phyloP scores from a whole-genome alignment of 2,797 vertebrate species.

The Leptodactylus fallax region DNA sequence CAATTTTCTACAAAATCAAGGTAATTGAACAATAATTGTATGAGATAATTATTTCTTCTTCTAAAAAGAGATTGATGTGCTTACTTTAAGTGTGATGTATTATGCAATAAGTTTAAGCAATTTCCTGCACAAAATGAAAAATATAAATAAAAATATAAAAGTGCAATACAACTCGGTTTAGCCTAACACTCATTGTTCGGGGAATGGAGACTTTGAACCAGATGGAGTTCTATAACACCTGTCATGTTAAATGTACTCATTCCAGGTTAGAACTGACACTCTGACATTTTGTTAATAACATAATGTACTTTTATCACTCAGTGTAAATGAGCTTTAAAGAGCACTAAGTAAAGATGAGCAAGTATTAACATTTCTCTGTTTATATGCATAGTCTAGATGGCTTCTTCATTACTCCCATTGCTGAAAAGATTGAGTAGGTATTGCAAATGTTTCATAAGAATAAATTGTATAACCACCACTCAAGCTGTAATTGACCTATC shows the following conservation, averaged over 20 bases:
- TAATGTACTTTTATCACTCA: conserved; percentile 64
- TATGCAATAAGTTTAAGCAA: conserved; percentile 34
- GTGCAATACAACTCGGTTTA: background rate
- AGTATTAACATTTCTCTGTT: conserved; percentile 62
- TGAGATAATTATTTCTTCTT: conserved; percentile 37
- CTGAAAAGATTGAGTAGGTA: conserved; percentile 43
- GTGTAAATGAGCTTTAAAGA: conserved; percentile 64
- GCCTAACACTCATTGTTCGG: conserved; percentile 42
- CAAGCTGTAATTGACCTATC: conserved; percentile 54
- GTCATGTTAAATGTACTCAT: conserved; percentile 64
- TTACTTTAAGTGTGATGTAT: conserved; percentile 43
- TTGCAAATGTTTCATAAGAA: conserved; percentile 49
- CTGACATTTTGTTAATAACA: conserved; percentile 65
- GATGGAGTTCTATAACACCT: conserved; percentile 64
- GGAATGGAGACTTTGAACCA: conserved; percentile 45
- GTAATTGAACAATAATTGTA: conserved; percentile 25
- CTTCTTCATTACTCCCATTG: conserved; percentile 51
- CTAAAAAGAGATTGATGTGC: conserved; percentile 8
- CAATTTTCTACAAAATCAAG: conserved; percentile 10
- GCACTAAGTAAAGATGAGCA: conserved; percentile 61
- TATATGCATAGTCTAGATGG: conserved; percentile 53
- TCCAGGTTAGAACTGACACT: conserved; percentile 59
- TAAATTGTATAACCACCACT: conserved; percentile 39
- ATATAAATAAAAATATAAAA: conserved; percentile 27
- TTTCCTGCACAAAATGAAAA: conserved; percentile 32